phyloP scores from a whole-genome alignment of 2,797 vertebrate species.

The Ceyx erithaca region DNA sequence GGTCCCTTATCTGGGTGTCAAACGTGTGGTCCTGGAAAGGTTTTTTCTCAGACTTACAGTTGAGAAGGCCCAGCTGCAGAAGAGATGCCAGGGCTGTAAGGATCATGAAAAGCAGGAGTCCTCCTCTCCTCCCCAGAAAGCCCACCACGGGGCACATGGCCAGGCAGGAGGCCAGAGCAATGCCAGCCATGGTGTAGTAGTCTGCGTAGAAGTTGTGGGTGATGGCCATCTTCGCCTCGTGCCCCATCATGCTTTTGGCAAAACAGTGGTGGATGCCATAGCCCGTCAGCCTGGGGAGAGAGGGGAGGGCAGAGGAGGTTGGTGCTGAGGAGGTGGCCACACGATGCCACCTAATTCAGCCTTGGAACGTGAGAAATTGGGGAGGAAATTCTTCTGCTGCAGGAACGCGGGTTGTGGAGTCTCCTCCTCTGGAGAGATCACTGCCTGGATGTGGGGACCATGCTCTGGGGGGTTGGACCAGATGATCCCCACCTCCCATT shows the following conservation, averaged over 20 bases:
- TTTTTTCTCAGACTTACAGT: constrained; percentile 84
- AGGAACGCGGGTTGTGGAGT: background rate
- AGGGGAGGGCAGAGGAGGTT: background rate
- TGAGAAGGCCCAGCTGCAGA: constrained; percentile 93
- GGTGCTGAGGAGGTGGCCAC: background rate
- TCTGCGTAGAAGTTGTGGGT: constrained; percentile 93
- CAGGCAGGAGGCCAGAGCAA: constrained; percentile 91
- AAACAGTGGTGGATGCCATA: constrained; percentile 98
- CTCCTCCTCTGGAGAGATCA: background rate
- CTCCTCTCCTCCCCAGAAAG: constrained; percentile 92
- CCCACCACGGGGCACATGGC: constrained; percentile 92
- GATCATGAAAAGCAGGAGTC: constrained; percentile 96
- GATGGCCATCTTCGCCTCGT: constrained; percentile 83
- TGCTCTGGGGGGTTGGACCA: background rate
- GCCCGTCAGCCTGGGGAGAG: constrained; percentile 87
- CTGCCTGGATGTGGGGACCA: no score
- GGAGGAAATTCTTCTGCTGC: background rate
- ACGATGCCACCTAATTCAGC: fast-evolving
- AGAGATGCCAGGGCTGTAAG: constrained; percentile 94
- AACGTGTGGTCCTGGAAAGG: fast-evolving
- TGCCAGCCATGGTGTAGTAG: constrained; percentile 94
- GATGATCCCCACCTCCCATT: background rate
- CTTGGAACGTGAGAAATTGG: fast-evolving
- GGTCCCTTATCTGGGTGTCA: background rate
- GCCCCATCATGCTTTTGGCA: constrained; percentile 94